Base-by-base conservation (phyloP, 1,140 invertebrate genomes). In the Hylaeus anthracinus region DNA sequence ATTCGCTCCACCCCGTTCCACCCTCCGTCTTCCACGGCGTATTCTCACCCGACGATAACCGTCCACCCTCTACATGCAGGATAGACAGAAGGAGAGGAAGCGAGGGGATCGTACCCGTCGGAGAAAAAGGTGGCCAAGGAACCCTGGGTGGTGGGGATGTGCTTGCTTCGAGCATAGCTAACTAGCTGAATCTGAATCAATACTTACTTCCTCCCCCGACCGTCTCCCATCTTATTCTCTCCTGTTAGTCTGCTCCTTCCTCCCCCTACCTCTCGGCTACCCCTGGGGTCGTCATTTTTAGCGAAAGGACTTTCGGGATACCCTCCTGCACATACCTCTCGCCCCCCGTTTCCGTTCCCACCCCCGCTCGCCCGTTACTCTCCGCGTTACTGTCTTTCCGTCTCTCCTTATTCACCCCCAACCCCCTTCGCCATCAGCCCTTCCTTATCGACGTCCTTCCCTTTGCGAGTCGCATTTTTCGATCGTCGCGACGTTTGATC, bases 171-270 rank as follows among this genome's bases (percentile, higher is more conserved):
- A 90, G 90, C 91, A 92, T 92, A 91, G 90, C 88, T 91, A 92
- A 92, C 91, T 91, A 92, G 90, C 90, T 92, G 91, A 92, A 91
- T 92, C 90, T 91, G 90, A 92, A 91, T 92, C 90, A 92, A 92
- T 92, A 92, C 89, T 90, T 82, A 91, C 90, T 90, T 90, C 85
- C 87, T 81, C 83, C 87, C 69, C 79, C 87, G 80, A 85, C 80
- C 83, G 81, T 66, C 82, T 81, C 79, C 70, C 69, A 14, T 65
- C 73, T 61, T 53, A n/a, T 63, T 60, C 78, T 72, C 75, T 78
- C 56, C 58, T 66, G 41, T 37, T 60, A 53, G n/a, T 51, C 45
- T 61, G 4, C 58, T 72, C 61, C 39, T 73, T 53, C 60, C 55
- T 53, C 12, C 51, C 5, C 12, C 67, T 41, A 51, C 72, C 70